Conservation (phyloP, 2,113 vertebrate genomes). For the Verasper variegatus region DNA sequence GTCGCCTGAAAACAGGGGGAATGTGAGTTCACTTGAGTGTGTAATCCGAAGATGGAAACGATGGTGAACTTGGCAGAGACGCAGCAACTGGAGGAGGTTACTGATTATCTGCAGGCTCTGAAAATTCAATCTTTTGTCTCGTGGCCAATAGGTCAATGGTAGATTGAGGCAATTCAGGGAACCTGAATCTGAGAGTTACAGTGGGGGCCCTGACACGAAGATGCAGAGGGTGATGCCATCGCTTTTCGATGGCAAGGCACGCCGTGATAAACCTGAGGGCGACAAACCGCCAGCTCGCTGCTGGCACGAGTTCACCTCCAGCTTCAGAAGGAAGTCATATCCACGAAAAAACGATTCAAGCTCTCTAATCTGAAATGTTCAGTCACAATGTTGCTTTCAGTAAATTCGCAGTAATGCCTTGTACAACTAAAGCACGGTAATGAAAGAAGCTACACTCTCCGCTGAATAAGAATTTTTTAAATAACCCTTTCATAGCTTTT, state of each 20-base stretch:
- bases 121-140: conserved; percentile 48
- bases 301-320: neutral
- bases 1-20: conserved; percentile 27
- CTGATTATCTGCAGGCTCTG: conserved; percentile 39
- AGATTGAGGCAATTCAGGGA: conserved; percentile 26
- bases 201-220: neutral
- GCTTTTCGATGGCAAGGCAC: neutral
- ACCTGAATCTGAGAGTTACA: conserved; percentile 5
- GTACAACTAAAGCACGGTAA: neutral
- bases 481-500: neutral
- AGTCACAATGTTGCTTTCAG: neutral
- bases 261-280: neutral
- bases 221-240: neutral
- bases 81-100: conserved; percentile 32
- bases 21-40: conserved; percentile 6
- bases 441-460: neutral
- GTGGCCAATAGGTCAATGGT: conserved; percentile 37
- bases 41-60: conserved; percentile 33
- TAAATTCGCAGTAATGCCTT: neutral
- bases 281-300: neutral
- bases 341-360: neutral
- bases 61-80: conserved; percentile 31
- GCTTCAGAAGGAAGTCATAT: neutral
- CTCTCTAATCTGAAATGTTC: neutral
- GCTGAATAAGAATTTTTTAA: neutral